A percentile compares a stretch with the other conserved stretches of the same genome.
These are phyloP conservation scores for Drosophila bunnanda DNA, from an alignment of 2,888 invertebrate genomes.

Conservation along the genomic window DNA sequence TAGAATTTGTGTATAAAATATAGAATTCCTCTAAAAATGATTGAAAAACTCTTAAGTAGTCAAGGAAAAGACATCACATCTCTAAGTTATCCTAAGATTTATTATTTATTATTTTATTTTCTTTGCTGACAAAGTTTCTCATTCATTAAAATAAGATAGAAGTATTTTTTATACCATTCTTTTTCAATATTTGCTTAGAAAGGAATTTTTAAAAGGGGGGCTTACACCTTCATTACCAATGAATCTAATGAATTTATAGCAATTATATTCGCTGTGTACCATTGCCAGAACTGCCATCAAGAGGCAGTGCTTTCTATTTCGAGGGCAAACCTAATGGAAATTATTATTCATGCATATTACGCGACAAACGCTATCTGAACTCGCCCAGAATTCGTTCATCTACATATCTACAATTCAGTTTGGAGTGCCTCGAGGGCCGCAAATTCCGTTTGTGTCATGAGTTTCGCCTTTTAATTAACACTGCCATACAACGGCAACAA, in stretches of 20 bases:
- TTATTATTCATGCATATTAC: conserved; percentile 67
- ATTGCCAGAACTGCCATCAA: neutral
- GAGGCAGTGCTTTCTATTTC: conserved; percentile 27
- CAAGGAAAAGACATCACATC: neutral
- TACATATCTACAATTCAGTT: conserved; percentile 43
- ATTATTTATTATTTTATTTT: neutral
- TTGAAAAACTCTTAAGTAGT: too few species aligned
- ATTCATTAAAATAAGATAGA: neutral
- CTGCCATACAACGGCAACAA: conserved; percentile 12
- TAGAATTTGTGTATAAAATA: neutral
- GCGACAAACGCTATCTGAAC: conserved; percentile 46
- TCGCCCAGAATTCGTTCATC: conserved; percentile 29
- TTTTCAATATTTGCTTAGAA: too few species aligned
- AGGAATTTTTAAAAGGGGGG: too few species aligned
- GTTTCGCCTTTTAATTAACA: conserved; percentile 54
- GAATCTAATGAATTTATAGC: too few species aligned
- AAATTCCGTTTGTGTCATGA: conserved; percentile 41
- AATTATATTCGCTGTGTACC: conserved; percentile 1
- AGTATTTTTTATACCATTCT: neutral
- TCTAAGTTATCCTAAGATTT: neutral
- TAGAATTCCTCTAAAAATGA: too few species aligned
- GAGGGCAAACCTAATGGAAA: conserved; percentile 58
- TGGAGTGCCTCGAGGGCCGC: conserved; percentile 29
- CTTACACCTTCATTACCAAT: too few species aligned
- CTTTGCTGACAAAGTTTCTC: too few species aligned